These are phyloP conservation scores for Pteronura brasiliensis DNA, from an alignment of 2,113 vertebrate genomes.

Conservation along the genomic window DNA sequence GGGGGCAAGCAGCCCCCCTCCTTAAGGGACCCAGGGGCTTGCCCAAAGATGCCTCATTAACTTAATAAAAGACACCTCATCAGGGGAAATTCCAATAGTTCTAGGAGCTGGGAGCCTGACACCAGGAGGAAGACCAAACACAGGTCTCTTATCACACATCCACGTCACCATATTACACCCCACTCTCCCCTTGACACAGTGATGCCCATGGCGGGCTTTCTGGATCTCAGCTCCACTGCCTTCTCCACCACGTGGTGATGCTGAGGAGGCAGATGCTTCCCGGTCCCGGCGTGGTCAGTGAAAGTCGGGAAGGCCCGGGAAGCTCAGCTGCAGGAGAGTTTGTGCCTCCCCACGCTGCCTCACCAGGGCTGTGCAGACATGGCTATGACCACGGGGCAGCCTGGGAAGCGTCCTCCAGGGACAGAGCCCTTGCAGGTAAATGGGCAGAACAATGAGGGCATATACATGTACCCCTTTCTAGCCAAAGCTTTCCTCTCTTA, in stretches of 20 bases:
- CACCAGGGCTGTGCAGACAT: accelerated
- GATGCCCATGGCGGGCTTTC: too few species aligned
- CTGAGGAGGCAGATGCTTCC: neutral
- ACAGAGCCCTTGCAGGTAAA: neutral
- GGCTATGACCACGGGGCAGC: neutral
- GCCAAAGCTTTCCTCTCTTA: neutral
- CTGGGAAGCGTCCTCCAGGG: neutral
- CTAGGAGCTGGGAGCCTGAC: neutral
- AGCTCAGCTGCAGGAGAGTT: too few species aligned
- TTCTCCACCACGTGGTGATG: neutral
- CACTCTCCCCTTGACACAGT: neutral
- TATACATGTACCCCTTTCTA: accelerated
- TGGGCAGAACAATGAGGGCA: neutral
- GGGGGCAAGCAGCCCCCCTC: neutral
- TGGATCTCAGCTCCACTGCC: neutral
- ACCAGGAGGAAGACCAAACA: neutral
- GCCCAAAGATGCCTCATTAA: neutral
- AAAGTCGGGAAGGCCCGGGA: neutral
- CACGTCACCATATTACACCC: too few species aligned
- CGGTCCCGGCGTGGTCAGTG: neutral
- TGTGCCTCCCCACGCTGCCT: accelerated
- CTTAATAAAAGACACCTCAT: neutral
- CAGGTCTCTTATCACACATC: neutral
- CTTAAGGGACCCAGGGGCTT: neutral
- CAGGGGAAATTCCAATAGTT: neutral